Evolutionary conservation across 2,113 vertebrate species (phyloP), one percentile per base, ranked within the genome.

Genomic region (Pelvicachromis taeniatus): DNA sequence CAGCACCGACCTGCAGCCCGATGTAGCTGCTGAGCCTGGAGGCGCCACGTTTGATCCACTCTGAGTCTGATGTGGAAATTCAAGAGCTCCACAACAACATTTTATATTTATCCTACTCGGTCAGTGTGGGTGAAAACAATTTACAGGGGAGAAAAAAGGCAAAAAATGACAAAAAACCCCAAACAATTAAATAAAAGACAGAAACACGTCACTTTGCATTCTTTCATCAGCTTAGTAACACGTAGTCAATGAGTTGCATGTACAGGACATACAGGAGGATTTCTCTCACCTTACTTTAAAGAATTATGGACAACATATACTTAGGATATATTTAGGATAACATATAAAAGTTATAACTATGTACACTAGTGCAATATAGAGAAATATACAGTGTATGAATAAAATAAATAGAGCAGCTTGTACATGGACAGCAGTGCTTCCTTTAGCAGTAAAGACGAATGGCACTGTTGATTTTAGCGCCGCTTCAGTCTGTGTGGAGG

Each of bases 391-490:
- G 26, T 26, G 26, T 55, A 58, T 58, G 7, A 14, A 56, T 58
- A 13, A 59, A 59, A 59, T 14, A 17, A 59, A 59, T 26, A 9
- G 26, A 58, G 56, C 56, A 31, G 56, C 56, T 1, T 59, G 26
- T 6, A 59, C 14, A 0, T 0, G 2, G 3, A 31, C 14, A 3
- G 56, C 26, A 58, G 14, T 31, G 14, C 7, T 58, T 31, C 0
- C 1, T 58, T 3, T 40, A 65, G 31, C 59, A 63, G 59, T 35
- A n/a, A 65, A 38, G 33, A 38, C 12, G 19, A 65, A 14, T 2
- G 3, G 19, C 6, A 21, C 11, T n/a, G 19, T 68, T 42, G 11
- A 23, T 42, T 23, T 68, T 2, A 68, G 63, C 19, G 21, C 19
- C 21, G 35, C 0, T 14, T 40, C 7, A 2, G 19, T 21, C n/a